phyloP scores from a whole-genome alignment of 2,888 invertebrate genomes.

The Heterodera filipjevi region DNA sequence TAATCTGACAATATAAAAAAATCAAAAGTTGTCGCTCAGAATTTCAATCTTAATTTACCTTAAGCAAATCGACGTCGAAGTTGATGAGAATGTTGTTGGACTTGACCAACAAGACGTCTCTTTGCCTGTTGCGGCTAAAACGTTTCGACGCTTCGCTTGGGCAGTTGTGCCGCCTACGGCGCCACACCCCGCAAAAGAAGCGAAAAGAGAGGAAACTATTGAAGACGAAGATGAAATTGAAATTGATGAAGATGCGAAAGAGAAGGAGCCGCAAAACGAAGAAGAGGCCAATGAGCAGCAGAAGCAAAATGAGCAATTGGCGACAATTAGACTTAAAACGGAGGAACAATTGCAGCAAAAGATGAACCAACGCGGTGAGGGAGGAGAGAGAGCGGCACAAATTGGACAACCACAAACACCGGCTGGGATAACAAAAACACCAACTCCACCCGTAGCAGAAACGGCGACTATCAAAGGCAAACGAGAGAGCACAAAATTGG shows the following conservation, averaged over 20 bases:
- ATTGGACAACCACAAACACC: background rate
- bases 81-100: constrained; percentile 1
- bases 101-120: background rate
- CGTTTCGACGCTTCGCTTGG: background rate
- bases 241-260: background rate
- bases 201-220: background rate
- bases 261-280: background rate
- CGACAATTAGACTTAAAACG: background rate
- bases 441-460: background rate
- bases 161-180: background rate
- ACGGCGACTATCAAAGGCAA: background rate
- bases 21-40: too few relatives aligned
- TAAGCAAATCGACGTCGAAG: background rate
- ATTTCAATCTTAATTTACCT: too few relatives aligned
- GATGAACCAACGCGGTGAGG: background rate
- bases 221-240: background rate
- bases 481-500: background rate
- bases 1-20: too few relatives aligned
- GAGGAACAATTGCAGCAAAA: background rate
- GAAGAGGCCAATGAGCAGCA: background rate
- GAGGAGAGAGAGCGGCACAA: background rate
- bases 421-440: background rate
- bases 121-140: background rate
- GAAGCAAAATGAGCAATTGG: background rate
- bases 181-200: background rate